Conservation (phyloP, 1,140 invertebrate genomes). For the Drosophila kikkawai region DNA sequence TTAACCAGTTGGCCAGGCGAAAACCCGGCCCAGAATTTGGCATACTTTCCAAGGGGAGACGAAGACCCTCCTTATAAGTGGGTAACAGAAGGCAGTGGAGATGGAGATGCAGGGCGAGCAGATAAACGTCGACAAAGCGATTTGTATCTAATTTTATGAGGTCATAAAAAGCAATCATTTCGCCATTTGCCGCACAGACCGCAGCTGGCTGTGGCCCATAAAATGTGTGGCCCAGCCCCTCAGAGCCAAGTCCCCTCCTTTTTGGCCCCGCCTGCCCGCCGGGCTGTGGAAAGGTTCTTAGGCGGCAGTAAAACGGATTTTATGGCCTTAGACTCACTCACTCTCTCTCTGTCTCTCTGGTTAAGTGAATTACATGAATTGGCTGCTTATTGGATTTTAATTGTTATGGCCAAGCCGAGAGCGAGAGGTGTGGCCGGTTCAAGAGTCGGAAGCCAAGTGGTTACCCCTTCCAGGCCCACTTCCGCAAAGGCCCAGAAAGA, state of each 20-base stretch:
- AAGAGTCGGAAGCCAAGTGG: constrained; percentile 55
- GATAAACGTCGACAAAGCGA: constrained; percentile 81
- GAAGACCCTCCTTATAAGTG: constrained; percentile 20
- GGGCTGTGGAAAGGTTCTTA: constrained; percentile 62
- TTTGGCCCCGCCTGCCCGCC: background rate
- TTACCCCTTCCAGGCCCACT: constrained; percentile 38
- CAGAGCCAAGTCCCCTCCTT: constrained; percentile 1
- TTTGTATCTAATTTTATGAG: constrained; percentile 85
- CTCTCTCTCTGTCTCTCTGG: constrained; percentile 24
- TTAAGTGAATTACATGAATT: constrained; percentile 80
- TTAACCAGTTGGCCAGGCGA: constrained; percentile 61
- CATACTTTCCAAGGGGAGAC: constrained; percentile 53
- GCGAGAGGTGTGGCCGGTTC: constrained; percentile 40
- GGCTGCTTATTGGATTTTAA: constrained; percentile 80
- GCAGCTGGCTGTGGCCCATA: constrained; percentile 72
- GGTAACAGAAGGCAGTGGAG: constrained; percentile 3
- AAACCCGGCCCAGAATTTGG: constrained; percentile 40
- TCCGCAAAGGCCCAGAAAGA: constrained; percentile 53
- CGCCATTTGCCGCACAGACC: constrained; percentile 76
- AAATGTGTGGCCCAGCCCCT: constrained; percentile 56
- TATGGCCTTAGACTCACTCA: constrained; percentile 51
- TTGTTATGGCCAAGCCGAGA: constrained; percentile 43
- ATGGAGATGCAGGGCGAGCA: constrained; percentile 37
- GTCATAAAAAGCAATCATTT: constrained; percentile 85
- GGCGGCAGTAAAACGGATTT: constrained; percentile 73